A percentile compares a stretch with the other conserved stretches of the same genome.
Conservation (phyloP, 2,797 vertebrate genomes). For the Parauchenoglanis punctatus region DNA sequence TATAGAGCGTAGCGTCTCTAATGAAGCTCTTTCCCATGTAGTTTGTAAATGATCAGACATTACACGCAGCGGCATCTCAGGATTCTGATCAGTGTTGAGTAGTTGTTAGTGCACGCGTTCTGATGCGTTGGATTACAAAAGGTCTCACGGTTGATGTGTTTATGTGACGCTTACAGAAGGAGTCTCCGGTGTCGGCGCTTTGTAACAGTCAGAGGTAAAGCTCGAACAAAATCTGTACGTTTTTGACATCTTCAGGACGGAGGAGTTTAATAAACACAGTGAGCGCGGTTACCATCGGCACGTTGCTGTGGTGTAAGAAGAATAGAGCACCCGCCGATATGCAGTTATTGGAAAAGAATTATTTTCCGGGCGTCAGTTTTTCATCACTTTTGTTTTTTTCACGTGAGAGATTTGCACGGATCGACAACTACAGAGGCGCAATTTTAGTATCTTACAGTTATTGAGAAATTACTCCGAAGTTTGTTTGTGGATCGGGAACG, state of each 20-base stretch:
- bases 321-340: background rate
- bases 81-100: background rate
- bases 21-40: constrained; percentile 30
- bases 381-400: too few relatives aligned
- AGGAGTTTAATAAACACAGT: background rate
- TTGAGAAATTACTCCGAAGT: background rate
- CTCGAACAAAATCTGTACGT: background rate
- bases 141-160: too few relatives aligned
- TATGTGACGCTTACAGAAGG: too few relatives aligned
- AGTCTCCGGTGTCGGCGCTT: background rate
- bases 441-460: background rate
- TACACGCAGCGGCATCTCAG: background rate
- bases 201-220: background rate
- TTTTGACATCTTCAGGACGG: background rate
- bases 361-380: background rate
- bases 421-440: background rate
- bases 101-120: background rate
- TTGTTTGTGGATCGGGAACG: background rate
- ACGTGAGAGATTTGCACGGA: too few relatives aligned
- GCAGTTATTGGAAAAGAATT: background rate
- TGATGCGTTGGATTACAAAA: too few relatives aligned
- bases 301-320: background rate
- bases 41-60: background rate
- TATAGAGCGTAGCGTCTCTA: constrained; percentile 33
- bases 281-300: background rate